Base-by-base conservation (phyloP, 1,140 invertebrate genomes). In the Lycorma delicatula region DNA sequence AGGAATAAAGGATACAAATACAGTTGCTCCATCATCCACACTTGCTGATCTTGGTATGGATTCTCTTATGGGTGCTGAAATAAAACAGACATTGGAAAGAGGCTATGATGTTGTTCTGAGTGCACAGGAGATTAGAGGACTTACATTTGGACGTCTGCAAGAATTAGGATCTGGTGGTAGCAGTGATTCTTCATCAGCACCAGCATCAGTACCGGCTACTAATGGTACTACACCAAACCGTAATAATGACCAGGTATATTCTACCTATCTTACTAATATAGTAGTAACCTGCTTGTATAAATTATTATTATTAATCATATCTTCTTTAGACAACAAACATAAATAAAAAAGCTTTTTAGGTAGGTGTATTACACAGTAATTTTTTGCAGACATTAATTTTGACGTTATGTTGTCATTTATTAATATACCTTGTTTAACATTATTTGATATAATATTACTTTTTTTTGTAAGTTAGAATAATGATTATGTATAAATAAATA, bases 41-140 rank as follows among this genome's bases (percentile, higher is more conserved):
- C 74, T 99, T 5, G 88, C 88, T 12, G 95, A 98, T 70, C 77
- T 98, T 6, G 95, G 96, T 47, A 91, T 98, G 83, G 96, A 98
- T 68, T 97, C 93, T 0, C 74, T 99, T 29, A 98, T 98, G 95
- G 93, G 92, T 54, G 92, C 96, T 0, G 96, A 98, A 77, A 93
- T 98, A 59, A 97, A 97, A 74, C 94, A 98, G 71, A 93, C 89
- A 0, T 73, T 98, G 7, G 94, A 98, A 71, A 80, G 93, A 53
- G 91, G 91, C 63, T 95, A 88, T 72, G 92, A 97, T 71, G 69
- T 97, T 25, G 81, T 90, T 0, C 71, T 97, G n/a, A 86, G 87
- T 34, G 84, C 91, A 38, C 85, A 88, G 67, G 93, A 97, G 71
- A 94, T 98, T 64, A 81, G 94, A 53, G 75, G 73, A 22, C 73